A percentile compares a stretch with the other conserved stretches of the same genome.
Evolutionary conservation across 2,888 invertebrate species (phyloP).

Genomic region (Melangyna quadrimaculata): DNA sequence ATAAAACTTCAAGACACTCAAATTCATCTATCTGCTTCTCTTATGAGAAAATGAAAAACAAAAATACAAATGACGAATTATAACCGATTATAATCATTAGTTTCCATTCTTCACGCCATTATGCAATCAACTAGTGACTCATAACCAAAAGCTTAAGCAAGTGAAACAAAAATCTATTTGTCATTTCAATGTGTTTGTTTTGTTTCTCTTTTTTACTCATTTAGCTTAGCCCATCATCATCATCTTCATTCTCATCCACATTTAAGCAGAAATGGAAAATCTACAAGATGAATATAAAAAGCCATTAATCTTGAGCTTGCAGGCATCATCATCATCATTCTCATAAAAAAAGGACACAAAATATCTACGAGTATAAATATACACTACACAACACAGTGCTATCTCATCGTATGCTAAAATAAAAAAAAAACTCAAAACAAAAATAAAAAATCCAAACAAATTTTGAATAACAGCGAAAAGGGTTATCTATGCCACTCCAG

Average conservation of each 20-base stretch:
- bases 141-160: conserved; percentile 7
- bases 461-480: conserved; percentile 8
- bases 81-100: conserved; percentile 18
- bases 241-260: not conserved
- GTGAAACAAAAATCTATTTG: conserved; percentile 39
- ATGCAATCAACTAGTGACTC: conserved; percentile 65
- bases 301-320: conserved; percentile 57
- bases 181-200: conserved; percentile 8
- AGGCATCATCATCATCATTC: conserved; percentile 27
- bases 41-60: not conserved
- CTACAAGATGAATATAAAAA: conserved; percentile 29
- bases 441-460: not conserved
- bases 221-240: conserved; percentile 2
- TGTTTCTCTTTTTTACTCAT: not conserved
- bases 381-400: too few species aligned
- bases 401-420: conserved; percentile 15
- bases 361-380: not conserved
- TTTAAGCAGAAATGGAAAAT: not conserved
- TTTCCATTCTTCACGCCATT: conserved; percentile 37
- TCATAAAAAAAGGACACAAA: conserved; percentile 33
- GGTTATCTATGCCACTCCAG: conserved; percentile 11
- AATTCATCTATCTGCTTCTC: not conserved
- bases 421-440: conserved; percentile 13
- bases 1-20: not conserved
- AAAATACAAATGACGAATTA: not conserved